Percentiles rank a stretch among this genome's conserved stretches.
Evolutionary conservation across 2,797 vertebrate genomes (phyloP).

Genomic region (Vultur gryphus): DNA sequence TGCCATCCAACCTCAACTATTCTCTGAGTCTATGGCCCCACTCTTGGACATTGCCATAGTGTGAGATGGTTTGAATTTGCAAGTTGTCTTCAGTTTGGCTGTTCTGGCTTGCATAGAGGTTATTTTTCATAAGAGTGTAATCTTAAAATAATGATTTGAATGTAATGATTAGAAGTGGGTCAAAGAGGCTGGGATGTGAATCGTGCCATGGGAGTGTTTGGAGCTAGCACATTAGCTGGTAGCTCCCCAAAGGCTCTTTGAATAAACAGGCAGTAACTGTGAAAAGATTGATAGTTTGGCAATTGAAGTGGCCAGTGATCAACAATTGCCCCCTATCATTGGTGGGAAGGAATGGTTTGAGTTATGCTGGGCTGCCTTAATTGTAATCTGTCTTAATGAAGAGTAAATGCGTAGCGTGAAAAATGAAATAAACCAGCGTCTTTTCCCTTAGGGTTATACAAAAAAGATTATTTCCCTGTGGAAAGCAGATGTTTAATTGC

Average conservation of each 20-base stretch:
- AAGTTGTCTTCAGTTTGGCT: neutral
- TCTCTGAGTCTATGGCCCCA: neutral
- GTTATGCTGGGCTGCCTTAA: neutral
- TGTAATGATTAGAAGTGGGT: neutral
- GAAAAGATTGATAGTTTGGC: neutral
- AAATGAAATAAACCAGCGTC: neutral
- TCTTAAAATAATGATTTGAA: neutral
- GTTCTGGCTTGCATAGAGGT: neutral
- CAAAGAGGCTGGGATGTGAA: neutral
- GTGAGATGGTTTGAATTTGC: neutral
- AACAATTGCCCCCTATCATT: neutral
- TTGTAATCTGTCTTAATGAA: neutral
- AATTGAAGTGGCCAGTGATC: neutral
- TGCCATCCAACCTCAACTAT: neutral
- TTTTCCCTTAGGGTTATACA: neutral
- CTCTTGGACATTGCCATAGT: neutral
- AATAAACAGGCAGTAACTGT: neutral
- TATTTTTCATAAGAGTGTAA: neutral
- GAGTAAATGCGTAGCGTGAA: neutral
- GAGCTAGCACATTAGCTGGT: neutral
- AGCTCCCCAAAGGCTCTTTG: neutral
- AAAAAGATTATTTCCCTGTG: conserved; percentile 3
- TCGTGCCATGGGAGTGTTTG: neutral
- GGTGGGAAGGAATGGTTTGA: neutral
- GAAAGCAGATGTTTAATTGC: conserved; percentile 48